These are phyloP conservation scores for Halocynthia roretzi DNA, from an alignment of 23 tunicate genomes.

Conservation along the genomic window DNA sequence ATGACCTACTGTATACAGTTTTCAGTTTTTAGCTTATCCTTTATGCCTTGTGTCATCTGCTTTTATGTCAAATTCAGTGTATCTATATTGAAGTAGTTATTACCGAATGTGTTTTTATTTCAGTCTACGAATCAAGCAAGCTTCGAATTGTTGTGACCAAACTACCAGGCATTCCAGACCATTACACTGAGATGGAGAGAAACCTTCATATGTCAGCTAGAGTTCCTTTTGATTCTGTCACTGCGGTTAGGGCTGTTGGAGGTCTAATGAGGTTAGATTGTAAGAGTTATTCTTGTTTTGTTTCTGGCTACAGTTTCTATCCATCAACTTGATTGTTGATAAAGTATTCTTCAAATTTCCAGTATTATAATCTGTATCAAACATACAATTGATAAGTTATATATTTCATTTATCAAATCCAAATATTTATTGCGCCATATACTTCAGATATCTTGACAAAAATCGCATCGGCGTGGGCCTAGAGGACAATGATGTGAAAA, in stretches of 20 bases:
- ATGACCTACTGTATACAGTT: no score
- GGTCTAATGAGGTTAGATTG: conserved; percentile 31
- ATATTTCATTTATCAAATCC: no score
- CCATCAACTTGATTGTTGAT: no score
- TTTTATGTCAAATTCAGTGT: no score
- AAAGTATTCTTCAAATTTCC: no score
- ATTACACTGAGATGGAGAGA: conserved; percentile 47
- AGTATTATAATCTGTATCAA: no score
- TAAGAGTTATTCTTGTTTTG: not conserved
- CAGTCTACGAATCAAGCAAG: conserved; percentile 44
- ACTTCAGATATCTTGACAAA: conserved; percentile 55
- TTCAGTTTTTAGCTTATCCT: no score
- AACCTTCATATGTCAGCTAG: conserved; percentile 43
- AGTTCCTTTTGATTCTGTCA: conserved; percentile 47
- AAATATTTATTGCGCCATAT: no score
- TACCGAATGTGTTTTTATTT: not conserved
- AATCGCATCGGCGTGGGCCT: conserved; percentile 57
- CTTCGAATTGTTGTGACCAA: conserved; percentile 37
- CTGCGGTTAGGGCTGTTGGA: conserved; percentile 60
- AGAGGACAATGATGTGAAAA: conserved; percentile 39
- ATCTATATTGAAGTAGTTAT: not conserved
- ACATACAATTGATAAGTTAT: no score
- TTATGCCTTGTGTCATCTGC: no score
- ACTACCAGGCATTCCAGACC: conserved; percentile 54
- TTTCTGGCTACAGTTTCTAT: no score